phyloP scores from a whole-genome alignment of 2,797 vertebrate species.

The Lutra lutra region DNA sequence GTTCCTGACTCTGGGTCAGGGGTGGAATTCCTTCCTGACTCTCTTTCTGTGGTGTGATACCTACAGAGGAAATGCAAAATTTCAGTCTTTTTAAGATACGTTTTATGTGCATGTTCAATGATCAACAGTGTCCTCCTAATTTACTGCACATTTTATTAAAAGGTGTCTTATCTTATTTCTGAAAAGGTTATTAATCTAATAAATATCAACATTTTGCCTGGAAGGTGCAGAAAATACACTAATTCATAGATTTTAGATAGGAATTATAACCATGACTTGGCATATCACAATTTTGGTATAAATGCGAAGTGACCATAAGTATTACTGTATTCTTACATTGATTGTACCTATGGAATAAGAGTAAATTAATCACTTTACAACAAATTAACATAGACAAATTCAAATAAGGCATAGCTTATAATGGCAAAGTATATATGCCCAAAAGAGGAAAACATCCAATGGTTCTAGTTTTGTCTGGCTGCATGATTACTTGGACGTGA shows the following conservation, averaged over 20 bases:
- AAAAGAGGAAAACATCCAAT: background rate
- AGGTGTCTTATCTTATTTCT: background rate
- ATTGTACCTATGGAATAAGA: background rate
- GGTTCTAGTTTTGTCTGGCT: background rate
- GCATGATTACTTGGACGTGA: background rate
- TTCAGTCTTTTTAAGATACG: background rate
- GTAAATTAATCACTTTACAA: background rate
- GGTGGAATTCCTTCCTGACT: slow-evolving; percentile 76
- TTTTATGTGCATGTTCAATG: background rate
- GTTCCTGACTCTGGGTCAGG: slow-evolving; percentile 71
- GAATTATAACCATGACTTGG: background rate
- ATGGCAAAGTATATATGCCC: background rate
- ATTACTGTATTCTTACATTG: background rate
- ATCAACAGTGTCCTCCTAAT: background rate
- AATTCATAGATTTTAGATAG: background rate
- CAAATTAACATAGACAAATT: background rate
- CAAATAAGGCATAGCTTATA: background rate
- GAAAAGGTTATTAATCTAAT: background rate
- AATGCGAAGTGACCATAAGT: background rate
- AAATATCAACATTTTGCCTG: background rate
- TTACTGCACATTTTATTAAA: background rate
- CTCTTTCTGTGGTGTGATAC: slow-evolving; percentile 76
- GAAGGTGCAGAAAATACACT: background rate
- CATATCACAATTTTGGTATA: background rate
- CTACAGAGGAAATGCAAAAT: slow-evolving; percentile 72